phyloP scores from a whole-genome alignment of 2,888 invertebrate species.

The Torymus tubicola region DNA sequence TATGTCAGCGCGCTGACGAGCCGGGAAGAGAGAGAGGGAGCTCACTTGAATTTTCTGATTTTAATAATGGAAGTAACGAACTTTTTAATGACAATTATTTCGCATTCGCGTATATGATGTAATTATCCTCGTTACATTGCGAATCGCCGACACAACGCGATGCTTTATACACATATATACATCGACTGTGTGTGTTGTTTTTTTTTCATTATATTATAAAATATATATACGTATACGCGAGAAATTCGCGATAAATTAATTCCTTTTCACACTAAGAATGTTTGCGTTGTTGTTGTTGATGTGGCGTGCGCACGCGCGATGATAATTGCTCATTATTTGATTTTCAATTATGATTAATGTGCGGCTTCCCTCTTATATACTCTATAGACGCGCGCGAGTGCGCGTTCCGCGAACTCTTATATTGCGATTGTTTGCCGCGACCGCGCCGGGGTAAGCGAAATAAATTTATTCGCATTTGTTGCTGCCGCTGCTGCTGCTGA shows the following conservation, averaged over 20 bases:
- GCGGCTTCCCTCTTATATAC: background rate
- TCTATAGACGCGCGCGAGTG: too few relatives aligned
- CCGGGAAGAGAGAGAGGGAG: too few relatives aligned
- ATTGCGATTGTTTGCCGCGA: background rate
- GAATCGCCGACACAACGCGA: background rate
- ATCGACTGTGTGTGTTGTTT: background rate
- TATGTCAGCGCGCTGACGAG: background rate
- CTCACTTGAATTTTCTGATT: conserved; percentile 39
- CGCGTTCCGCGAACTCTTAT: background rate
- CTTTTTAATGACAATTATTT: conserved; percentile 56
- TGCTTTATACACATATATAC: too few relatives aligned
- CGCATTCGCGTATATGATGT: conserved; percentile 17
- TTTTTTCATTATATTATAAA: conserved; percentile 12
- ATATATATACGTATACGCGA: background rate
- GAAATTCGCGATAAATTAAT: conserved; percentile 10
- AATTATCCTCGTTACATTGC: conserved; percentile 39
- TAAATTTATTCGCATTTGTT: conserved; percentile 1
- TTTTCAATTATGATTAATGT: conserved; percentile 45
- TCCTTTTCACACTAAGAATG: conserved; percentile 10
- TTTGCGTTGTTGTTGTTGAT: too few relatives aligned
- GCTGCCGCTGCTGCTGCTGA: too few relatives aligned
- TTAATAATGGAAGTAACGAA: conserved; percentile 51
- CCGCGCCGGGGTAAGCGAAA: background rate
- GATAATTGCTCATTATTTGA: conserved; percentile 20
- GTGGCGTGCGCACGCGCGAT: background rate